Evolutionary conservation across 2,888 invertebrate species (phyloP).

Genomic region (Drosophila longiperda): DNA sequence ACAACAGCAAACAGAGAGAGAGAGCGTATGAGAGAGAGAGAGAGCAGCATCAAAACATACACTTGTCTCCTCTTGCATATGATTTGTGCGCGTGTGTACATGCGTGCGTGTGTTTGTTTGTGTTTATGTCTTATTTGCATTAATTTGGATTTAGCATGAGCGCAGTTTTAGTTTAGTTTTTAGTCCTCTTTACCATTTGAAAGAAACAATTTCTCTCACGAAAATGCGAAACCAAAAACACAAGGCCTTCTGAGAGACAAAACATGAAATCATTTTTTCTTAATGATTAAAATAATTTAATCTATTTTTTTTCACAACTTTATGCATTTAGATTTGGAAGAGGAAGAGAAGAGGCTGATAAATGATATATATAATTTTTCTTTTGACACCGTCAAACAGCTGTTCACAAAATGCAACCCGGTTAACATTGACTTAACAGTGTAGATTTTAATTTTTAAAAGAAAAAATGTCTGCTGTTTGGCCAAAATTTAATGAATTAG

Average conservation of each 20-base stretch:
- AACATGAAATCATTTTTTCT: background rate
- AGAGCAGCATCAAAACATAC: slow-evolving; percentile 15
- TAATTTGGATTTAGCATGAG: slow-evolving; percentile 19
- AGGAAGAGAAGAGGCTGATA: background rate
- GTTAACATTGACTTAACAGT: background rate
- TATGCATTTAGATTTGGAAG: background rate
- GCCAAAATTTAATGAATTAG: too few species aligned
- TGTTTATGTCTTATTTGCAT: slow-evolving; percentile 29
- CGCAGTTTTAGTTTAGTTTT: background rate
- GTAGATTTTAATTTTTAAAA: background rate
- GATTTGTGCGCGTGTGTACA: background rate
- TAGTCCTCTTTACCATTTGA: background rate
- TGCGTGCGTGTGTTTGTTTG: slow-evolving; percentile 7
- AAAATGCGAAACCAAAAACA: background rate
- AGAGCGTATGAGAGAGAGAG: background rate
- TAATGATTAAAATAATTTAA: background rate
- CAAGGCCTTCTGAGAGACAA: background rate
- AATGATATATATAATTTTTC: background rate
- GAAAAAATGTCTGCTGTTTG: too few species aligned
- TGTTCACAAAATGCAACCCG: background rate
- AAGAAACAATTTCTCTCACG: background rate
- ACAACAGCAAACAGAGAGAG: slow-evolving; percentile 13
- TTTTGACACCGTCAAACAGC: background rate
- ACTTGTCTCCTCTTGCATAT: slow-evolving; percentile 5
- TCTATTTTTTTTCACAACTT: background rate